phyloP scores from a whole-genome alignment of 2,797 vertebrate species.

The Gambelia wislizenii region DNA sequence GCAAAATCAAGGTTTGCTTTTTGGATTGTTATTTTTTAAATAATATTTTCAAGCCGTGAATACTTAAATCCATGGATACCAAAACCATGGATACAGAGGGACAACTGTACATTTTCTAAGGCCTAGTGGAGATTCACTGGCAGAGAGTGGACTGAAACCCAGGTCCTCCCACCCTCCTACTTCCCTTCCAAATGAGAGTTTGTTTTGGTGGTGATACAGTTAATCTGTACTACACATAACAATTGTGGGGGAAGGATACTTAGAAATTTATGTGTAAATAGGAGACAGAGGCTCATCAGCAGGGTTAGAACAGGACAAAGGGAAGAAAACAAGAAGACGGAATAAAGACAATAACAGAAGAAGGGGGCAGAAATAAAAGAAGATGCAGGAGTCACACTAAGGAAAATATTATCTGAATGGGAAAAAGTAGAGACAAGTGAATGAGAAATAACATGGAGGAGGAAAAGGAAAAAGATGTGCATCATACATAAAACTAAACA shows the following conservation, averaged over 20 bases:
- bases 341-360: background rate
- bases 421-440: background rate
- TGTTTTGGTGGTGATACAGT: background rate
- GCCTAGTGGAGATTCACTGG: background rate
- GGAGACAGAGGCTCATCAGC: background rate
- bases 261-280: background rate
- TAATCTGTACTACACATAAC: background rate
- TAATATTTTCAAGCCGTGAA: no score
- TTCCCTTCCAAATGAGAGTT: background rate
- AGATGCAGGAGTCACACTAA: background rate
- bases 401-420: background rate
- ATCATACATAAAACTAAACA: no score
- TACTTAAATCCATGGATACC: no score
- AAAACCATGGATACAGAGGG: no score
- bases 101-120: background rate
- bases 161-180: background rate
- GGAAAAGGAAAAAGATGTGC: background rate
- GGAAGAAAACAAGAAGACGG: background rate
- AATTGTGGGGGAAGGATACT: background rate
- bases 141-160: background rate
- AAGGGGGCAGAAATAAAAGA: background rate
- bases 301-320: background rate
- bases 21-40: no score
- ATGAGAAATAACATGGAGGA: background rate
- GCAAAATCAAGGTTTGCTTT: no score